Evolutionary conservation across 2,888 invertebrate species (phyloP).

Genomic region (Spisula subtruncata): DNA sequence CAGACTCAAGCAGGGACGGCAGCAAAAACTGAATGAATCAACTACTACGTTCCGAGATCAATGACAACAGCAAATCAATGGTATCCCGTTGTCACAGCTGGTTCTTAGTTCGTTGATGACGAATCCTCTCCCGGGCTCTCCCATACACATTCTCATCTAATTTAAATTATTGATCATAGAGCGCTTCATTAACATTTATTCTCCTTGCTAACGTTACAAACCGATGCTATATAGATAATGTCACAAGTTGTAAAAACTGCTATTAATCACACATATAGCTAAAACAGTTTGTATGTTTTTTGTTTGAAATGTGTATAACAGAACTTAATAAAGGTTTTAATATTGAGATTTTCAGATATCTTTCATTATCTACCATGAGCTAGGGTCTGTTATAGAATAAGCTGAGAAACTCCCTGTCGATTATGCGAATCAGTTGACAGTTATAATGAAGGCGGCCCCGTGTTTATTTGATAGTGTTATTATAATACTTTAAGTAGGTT

Average conservation of each 20-base stretch:
- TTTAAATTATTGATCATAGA: constrained; percentile 32
- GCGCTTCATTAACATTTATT: constrained; percentile 13
- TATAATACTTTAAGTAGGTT: not conserved
- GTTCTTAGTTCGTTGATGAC: constrained; percentile 25
- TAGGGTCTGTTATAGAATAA: not conserved
- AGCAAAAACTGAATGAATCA: constrained; percentile 21
- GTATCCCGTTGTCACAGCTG: constrained; percentile 35
- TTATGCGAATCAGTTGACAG: not conserved
- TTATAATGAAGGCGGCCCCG: not conserved
- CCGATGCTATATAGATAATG: not conserved
- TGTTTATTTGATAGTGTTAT: not conserved
- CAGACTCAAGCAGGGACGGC: not conserved
- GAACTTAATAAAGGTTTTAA: no score
- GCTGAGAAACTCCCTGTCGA: not conserved
- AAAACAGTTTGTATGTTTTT: not conserved
- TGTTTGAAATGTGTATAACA: not conserved
- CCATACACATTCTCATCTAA: not conserved
- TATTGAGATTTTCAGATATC: no score
- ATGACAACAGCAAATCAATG: constrained; percentile 35
- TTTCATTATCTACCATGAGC: no score
- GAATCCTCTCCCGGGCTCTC: constrained; percentile 14
- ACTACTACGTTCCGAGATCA: not conserved
- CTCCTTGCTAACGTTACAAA: not conserved
- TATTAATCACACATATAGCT: constrained; percentile 11
- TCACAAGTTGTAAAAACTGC: not conserved